A percentile compares a stretch with the other conserved stretches of the same genome.
These are phyloP conservation scores for Philhelius pedissequus DNA, from an alignment of 2,888 invertebrate species.

Conservation along the genomic window DNA sequence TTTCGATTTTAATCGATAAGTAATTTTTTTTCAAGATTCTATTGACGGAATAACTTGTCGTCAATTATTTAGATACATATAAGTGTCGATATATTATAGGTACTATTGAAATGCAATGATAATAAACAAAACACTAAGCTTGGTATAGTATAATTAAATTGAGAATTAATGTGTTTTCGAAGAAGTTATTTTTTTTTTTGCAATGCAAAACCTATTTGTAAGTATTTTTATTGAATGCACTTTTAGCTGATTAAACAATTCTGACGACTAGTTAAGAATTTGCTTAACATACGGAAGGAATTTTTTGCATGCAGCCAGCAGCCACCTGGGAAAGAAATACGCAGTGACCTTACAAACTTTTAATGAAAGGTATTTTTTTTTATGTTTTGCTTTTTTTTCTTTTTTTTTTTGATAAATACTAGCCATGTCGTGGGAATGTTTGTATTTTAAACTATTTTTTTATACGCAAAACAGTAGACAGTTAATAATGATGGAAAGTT, in stretches of 20 bases:
- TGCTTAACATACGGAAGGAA: constrained; percentile 12
- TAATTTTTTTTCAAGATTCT: background rate
- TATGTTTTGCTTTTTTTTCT: background rate
- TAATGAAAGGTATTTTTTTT: background rate
- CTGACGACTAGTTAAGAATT: background rate
- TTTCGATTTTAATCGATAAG: constrained; percentile 19
- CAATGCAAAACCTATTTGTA: background rate
- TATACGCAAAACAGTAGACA: background rate
- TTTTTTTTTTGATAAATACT: background rate
- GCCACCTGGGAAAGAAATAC: background rate
- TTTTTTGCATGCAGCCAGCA: background rate
- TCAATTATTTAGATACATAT: background rate
- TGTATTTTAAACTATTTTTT: background rate
- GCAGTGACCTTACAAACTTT: background rate
- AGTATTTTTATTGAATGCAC: background rate
- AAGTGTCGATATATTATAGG: no score
- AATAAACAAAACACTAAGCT: background rate
- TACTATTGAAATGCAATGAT: background rate
- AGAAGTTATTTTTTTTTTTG: background rate
- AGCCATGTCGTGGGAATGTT: constrained; percentile 25
- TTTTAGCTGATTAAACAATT: constrained; percentile 8
- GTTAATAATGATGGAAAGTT: background rate
- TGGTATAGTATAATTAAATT: background rate
- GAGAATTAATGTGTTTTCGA: background rate
- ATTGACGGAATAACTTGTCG: background rate